phyloP scores from a whole-genome alignment of 2,797 vertebrate genomes.

The Muscicapa comitata region DNA sequence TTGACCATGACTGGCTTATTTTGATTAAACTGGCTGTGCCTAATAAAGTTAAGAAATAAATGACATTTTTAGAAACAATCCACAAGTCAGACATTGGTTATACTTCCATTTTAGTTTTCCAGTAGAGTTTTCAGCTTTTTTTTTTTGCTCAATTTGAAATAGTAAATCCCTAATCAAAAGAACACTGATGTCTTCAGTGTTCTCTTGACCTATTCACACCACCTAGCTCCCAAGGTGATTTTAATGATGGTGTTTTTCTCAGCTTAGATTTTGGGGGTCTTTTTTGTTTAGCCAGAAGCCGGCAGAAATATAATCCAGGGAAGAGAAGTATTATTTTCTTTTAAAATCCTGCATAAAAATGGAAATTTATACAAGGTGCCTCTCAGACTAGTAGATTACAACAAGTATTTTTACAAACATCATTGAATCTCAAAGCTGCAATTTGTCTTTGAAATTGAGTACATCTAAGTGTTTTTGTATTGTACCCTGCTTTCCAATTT shows the following conservation, averaged over 20 bases:
- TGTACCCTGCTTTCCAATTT: background rate
- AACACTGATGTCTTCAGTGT: background rate
- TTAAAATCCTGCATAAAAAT: background rate
- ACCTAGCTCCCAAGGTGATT: background rate
- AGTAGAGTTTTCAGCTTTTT: background rate
- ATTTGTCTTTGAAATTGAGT: background rate
- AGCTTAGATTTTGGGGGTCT: background rate
- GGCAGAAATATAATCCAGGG: background rate
- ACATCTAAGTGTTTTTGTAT: background rate
- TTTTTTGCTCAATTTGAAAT: background rate
- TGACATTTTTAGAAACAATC: background rate
- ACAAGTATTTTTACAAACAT: background rate
- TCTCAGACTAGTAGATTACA: background rate
- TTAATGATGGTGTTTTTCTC: background rate
- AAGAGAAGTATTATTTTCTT: background rate
- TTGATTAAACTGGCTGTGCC: background rate
- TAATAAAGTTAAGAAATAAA: background rate
- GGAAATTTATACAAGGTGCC: background rate
- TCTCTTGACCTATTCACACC: background rate
- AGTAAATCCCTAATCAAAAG: background rate
- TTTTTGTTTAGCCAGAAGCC: background rate
- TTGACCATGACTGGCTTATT: background rate
- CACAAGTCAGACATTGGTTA: background rate
- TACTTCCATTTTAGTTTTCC: background rate
- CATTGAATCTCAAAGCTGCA: background rate